Evolutionary conservation across 2,797 vertebrate genomes (phyloP), one percentile per base, ranked within the genome.

Genomic region (Alcedo atthis): DNA sequence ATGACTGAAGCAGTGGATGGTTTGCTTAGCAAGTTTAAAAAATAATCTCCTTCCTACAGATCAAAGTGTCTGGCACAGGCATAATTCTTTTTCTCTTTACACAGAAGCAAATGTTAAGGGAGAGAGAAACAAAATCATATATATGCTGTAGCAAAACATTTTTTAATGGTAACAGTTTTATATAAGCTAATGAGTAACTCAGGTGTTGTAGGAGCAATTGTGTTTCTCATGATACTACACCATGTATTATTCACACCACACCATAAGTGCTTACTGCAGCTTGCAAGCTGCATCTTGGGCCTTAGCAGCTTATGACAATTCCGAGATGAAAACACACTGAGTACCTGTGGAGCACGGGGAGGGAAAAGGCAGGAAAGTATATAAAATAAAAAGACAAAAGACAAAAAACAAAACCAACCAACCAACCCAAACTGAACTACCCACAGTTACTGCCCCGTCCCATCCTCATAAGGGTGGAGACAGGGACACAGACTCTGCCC

Each of bases 21-120:
- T 81, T 83, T 83, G 54, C 43, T 89, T 55, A 76, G 63, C 25
- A 82, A 24, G 32, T 51, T 32, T 12, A 25, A 57, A 46, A 55
- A 64, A 55, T 54, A 53, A 46, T 62, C 51, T 62, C 25, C 71
- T 87, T 87, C 46, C 73, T 89, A 30, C 49, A 92, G 87, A 95
- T 93, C 87, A 95, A 93, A 95, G 92, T 30, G 54, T 53, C 87
- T 67, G 43, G 75, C 46, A 85, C 19, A 75, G 45, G 18, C 6
- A 25, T 28, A 18, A 30, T 51, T 55, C 68, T 54, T 59, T 74
- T 48, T 79, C 24, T 57, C 66, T 81, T 89, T 55, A 84, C 30
- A 89, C 13, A 90, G 37, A 61, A 92, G 42, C 7, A 49, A 57
- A 71, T 3, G 1, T 15, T 10, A 9, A 45, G 6, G 42, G 5